Evolutionary conservation across 2,113 vertebrate species (phyloP).

Genomic region (Rhinoptilus africanus): DNA sequence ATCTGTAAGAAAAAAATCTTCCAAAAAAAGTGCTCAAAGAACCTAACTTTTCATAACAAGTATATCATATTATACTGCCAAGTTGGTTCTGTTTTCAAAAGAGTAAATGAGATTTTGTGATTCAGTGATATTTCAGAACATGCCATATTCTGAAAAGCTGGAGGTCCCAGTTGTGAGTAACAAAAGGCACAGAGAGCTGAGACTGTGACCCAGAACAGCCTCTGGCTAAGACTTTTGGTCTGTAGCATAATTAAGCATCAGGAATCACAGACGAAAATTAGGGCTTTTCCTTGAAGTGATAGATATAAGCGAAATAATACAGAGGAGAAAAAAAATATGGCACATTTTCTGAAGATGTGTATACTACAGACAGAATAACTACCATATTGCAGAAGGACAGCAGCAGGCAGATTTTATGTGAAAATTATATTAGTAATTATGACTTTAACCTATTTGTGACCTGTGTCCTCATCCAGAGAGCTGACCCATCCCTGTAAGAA

Average conservation of each 20-base stretch:
- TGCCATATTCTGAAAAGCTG: background rate
- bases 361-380: background rate
- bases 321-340: background rate
- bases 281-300: background rate
- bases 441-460: background rate
- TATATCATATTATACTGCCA: background rate
- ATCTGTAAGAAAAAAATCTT: background rate
- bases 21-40: background rate
- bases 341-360: background rate
- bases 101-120: background rate
- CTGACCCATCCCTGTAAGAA: background rate
- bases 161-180: background rate
- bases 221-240: background rate
- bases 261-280: background rate
- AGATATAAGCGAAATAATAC: background rate
- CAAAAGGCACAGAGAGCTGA: background rate
- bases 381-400: background rate
- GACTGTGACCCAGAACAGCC: background rate
- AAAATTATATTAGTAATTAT: background rate
- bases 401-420: background rate
- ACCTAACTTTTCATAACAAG: no score
- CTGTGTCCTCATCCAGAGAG: background rate
- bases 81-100: background rate
- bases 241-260: background rate
- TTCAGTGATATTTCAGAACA: background rate